Evolutionary conservation across 1,140 invertebrate genomes (phyloP), one percentile per base, ranked within the genome.

Genomic region (Danaus plexippus): DNA sequence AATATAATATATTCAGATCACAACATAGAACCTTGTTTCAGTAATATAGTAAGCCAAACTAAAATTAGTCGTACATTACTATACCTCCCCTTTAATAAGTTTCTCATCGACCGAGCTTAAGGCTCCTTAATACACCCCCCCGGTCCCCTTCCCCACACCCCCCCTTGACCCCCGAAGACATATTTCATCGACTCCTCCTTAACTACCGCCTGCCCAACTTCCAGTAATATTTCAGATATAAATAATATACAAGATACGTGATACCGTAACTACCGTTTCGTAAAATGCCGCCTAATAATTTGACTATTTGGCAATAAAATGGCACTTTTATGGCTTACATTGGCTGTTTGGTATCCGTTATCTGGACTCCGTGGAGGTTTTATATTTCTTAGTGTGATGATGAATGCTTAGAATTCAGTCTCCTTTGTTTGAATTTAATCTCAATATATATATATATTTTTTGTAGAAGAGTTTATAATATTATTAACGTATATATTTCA

Each of bases 121-220:
- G 81, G 79, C 76, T 66, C 81, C 81, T 80, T 80, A 77, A 73
- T 74, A 59, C 66, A 56, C 53, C 49, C 61, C 68, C 54, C 40
- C 47, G n/a, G 15, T 15, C 15, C 15, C 15, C 15, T 15, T 15
- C 52, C 56, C 50, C 43, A 32, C 61, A 42, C 42, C 66, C 57
- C 61, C 67, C 60, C 59, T 52, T 44, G 44, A 58, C 67, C 52
- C 76, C 77, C 69, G 59, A 85, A 85, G 81, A 83, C 80, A 85
- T 85, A 85, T 85, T 85, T 85, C 80, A 83, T 85, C 78, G 75
- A 75, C 76, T 76, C 75, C 75, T 71, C 73, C 75, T 77, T 79
- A 77, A 76, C 77, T 76, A 73, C 77, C 68, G 62, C 55, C 71
- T 70, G 54, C 48, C 63, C 56, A 79, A 85, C 79, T 85, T 84